Conservation (phyloP, 1,140 invertebrate species). For the Venturia canescens region DNA sequence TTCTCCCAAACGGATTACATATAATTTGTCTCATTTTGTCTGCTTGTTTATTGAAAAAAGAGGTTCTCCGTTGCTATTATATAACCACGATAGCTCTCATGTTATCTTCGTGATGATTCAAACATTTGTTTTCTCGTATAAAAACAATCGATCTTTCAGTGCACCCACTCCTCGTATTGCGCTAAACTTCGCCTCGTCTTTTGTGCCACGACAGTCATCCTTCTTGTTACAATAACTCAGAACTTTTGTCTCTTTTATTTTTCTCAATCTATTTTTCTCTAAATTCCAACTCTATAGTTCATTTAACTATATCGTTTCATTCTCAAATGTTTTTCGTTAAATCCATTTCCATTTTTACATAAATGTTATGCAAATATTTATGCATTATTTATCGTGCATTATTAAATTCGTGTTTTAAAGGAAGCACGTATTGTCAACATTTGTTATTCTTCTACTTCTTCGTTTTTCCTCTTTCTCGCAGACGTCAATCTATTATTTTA, state of each 20-base stretch:
- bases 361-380: conserved; percentile 55
- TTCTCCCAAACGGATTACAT: conserved; percentile 21
- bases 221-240: conserved; percentile 16
- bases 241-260: conserved; percentile 19
- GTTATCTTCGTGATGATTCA: conserved; percentile 20
- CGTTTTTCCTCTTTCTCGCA: conserved; percentile 20
- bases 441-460: conserved; percentile 42
- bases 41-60: neutral
- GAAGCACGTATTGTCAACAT: conserved; percentile 71
- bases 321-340: conserved; percentile 36
- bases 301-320: conserved; percentile 41
- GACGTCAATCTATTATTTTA: conserved; percentile 34
- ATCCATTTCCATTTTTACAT: conserved; percentile 46
- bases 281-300: conserved; percentile 39
- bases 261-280: conserved; percentile 28
- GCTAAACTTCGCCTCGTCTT: conserved; percentile 33
- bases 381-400: conserved; percentile 63
- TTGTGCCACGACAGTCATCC: conserved; percentile 49
- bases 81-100: conserved; percentile 34
- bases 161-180: conserved; percentile 42
- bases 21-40: neutral
- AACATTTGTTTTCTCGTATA: conserved; percentile 44
- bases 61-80: conserved; percentile 33
- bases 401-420: conserved; percentile 68
- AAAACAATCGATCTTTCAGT: conserved; percentile 40